These are phyloP conservation scores for Phlogophora meticulosa DNA, from an alignment of 2,888 invertebrate species.

Conservation along the genomic window DNA sequence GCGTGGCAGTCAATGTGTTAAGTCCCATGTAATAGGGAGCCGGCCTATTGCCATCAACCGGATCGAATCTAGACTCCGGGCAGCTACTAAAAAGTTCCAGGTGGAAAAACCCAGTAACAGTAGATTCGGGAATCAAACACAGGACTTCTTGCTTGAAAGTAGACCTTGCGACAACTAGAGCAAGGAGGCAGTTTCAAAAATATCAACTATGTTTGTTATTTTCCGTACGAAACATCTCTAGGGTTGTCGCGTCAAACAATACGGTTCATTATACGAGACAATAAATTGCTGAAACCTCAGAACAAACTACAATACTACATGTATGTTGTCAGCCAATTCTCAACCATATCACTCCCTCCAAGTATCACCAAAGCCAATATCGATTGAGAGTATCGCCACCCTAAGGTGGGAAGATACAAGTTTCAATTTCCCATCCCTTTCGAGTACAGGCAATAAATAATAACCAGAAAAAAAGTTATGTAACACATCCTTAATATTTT, in stretches of 20 bases:
- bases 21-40: too few species aligned
- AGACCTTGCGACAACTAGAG: too few species aligned
- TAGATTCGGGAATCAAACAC: too few species aligned
- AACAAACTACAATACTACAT: constrained; percentile 24
- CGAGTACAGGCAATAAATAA: constrained; percentile 45
- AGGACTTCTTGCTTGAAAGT: background rate
- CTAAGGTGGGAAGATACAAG: constrained; percentile 50
- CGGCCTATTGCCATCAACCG: too few species aligned
- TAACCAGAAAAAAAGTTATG: constrained; percentile 62
- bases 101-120: too few species aligned
- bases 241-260: background rate
- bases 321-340: constrained; percentile 22
- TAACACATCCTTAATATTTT: constrained; percentile 67
- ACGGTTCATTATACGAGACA: background rate
- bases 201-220: background rate
- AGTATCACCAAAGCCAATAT: constrained; percentile 15
- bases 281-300: constrained; percentile 20
- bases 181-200: background rate
- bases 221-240: background rate
- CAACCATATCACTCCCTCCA: constrained; percentile 24
- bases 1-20: too few species aligned
- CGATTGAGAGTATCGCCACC: constrained; percentile 21
- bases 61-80: too few species aligned
- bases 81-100: too few species aligned
- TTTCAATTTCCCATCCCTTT: constrained; percentile 52